Base-by-base conservation (phyloP, 2,113 vertebrate species). In the Chloropsis hardwickii region DNA sequence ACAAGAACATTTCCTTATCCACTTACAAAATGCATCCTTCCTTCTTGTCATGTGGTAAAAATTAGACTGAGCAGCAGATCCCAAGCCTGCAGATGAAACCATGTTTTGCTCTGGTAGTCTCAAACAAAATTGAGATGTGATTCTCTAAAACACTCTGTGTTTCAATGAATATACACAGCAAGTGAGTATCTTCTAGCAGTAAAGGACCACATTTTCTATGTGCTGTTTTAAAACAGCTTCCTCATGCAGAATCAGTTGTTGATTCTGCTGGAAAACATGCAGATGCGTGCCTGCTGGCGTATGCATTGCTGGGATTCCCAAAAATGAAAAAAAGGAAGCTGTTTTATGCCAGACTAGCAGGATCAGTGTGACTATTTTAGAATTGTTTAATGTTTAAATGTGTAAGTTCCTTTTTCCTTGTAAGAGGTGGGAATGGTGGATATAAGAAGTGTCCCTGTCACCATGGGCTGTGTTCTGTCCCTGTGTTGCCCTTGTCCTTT, bases 191-290 rank as follows among this genome's bases (percentile, higher is more conserved):
- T 58, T 76, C 4, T 29, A 7, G 20, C 31, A 84, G 53, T 13
- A 9, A 9, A 37, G 1, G 42, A 35, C n/a, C 1, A 4, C 6
- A 23, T 57, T 40, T 67, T 50, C 21, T 35, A 1, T 6, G 60
- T 71, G 14, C 53, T 60, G 47, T 19, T 81, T 54, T 28, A 37
- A 11, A n/a, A 16, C 7, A 22, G 20, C 20, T 39, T 71, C 50
- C 20, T 67, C 2, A 1, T 45, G 40, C 22, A 57, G 51, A 33
- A 53, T 14, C 21, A 60, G 40, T 18, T 1, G 0, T 9, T 14
- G 44, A 4, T 70, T 16, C 21, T 47, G 54, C 31, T 40, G 60
- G 48, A 50, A 58, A 24, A 48, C 19, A 7, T 1, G 5, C 6
- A 44, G n/a, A 22, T 11, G 7, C 3, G 5, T 20, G 57, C 29